These are phyloP conservation scores for Glomeris marginata DNA, from an alignment of 2,888 invertebrate genomes.

Conservation along the genomic window DNA sequence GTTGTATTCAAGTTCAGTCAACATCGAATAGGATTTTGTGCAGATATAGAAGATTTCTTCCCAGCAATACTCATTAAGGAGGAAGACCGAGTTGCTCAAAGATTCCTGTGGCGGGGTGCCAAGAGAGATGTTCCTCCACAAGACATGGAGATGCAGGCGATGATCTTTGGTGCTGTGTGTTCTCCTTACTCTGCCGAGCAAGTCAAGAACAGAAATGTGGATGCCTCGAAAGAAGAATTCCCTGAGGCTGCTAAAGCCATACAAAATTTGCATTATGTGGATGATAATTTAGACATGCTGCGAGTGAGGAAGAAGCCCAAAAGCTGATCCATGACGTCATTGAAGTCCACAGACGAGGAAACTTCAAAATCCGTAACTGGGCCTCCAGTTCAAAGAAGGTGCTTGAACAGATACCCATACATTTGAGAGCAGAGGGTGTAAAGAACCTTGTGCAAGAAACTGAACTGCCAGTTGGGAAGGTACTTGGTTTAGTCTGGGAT, in stretches of 20 bases:
- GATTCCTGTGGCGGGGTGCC: conserved; percentile 16
- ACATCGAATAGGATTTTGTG: conserved; percentile 9
- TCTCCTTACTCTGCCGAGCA: too few species aligned
- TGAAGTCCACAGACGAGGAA: too few species aligned
- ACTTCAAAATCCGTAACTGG: too few species aligned
- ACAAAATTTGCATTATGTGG: conserved; percentile 13
- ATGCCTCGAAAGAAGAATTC: conserved; percentile 5
- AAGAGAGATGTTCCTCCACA: too few species aligned
- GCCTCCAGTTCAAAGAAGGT: too few species aligned
- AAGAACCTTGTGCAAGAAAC: too few species aligned
- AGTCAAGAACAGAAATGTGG: conserved; percentile 14
- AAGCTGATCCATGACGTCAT: too few species aligned
- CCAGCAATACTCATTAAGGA: conserved; percentile 10
- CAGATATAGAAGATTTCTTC: conserved; percentile 17
- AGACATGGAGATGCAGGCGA: too few species aligned
- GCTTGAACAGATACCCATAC: too few species aligned
- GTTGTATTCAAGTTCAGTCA: conserved; percentile 15
- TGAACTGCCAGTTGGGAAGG: too few species aligned
- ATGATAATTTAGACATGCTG: conserved; percentile 14
- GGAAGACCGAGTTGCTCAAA: conserved; percentile 10
- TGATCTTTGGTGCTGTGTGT: too few species aligned
- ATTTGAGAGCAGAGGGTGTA: too few species aligned
- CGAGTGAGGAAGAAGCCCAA: conserved; percentile 7
- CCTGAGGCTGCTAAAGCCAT: conserved; percentile 15
- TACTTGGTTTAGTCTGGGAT: conserved; percentile 3